These are phyloP conservation scores for Baccha elongata DNA, from an alignment of 2,888 invertebrate species.

Conservation along the genomic window DNA sequence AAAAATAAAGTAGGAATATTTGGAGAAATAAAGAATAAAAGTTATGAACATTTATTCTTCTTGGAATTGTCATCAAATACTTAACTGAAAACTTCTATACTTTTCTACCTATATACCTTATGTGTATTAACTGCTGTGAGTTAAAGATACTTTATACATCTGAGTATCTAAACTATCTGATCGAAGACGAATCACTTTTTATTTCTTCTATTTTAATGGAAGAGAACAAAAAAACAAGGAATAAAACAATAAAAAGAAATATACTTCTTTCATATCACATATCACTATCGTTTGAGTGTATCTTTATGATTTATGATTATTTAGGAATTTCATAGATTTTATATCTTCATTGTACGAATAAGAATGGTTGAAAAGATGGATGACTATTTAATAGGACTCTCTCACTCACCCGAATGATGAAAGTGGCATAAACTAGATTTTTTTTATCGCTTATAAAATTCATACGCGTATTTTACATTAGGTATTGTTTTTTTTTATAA, in stretches of 20 bases:
- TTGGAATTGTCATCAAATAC: slow-evolving; percentile 61
- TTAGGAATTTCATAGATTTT: slow-evolving; percentile 51
- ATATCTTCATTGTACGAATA: slow-evolving; percentile 38
- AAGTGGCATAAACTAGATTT: slow-evolving; percentile 34
- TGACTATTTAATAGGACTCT: slow-evolving; percentile 26
- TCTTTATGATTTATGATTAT: slow-evolving; percentile 69
- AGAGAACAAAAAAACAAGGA: slow-evolving; percentile 4
- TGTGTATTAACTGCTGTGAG: not conserved
- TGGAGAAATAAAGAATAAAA: slow-evolving; percentile 1
- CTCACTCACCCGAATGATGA: slow-evolving; percentile 9
- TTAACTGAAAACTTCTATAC: slow-evolving; percentile 37
- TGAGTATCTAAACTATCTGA: slow-evolving; percentile 1
- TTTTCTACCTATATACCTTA: not conserved
- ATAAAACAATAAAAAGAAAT: slow-evolving; percentile 46
- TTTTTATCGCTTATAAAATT: slow-evolving; percentile 9
- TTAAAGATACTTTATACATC: slow-evolving; percentile 34
- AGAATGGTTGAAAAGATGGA: slow-evolving; percentile 9
- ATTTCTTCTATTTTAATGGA: not conserved
- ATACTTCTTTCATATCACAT: slow-evolving; percentile 57
- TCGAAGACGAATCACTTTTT: slow-evolving; percentile 34
- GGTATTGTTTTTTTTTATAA: too few relatives aligned
- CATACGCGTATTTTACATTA: too few relatives aligned
- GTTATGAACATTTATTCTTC: slow-evolving; percentile 57
- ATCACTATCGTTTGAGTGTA: slow-evolving; percentile 36
- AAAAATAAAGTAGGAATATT: slow-evolving; percentile 31